Conservation (phyloP, 1,140 invertebrate genomes). For the Brachionus angularis region DNA sequence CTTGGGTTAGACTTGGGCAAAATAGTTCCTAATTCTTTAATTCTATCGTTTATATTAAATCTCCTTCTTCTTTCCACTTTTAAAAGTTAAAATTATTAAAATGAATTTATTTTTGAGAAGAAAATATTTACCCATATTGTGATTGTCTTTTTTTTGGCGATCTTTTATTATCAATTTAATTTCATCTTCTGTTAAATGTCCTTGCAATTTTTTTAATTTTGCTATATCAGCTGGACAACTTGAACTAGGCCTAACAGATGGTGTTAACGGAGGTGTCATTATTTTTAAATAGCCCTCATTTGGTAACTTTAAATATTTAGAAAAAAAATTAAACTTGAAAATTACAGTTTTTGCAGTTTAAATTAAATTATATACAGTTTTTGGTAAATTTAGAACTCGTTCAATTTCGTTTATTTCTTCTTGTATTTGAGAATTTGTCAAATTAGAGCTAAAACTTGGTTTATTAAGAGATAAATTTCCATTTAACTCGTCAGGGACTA, state of each 20-base stretch:
- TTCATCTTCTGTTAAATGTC: conserved; percentile 47
- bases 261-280: background rate
- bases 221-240: conserved; percentile 40
- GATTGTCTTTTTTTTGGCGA: conserved; percentile 95
- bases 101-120: background rate
- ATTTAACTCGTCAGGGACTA: background rate
- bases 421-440: conserved; percentile 24
- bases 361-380: conserved; percentile 16
- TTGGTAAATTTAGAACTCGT: conserved; percentile 23
- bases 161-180: conserved; percentile 68
- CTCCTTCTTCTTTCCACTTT: conserved; percentile 82
- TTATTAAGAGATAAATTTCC: background rate
- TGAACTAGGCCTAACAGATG: background rate
- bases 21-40: conserved; percentile 89
- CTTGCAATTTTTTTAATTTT: conserved; percentile 36
- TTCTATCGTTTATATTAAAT: conserved; percentile 96
- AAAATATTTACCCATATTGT: conserved; percentile 82
- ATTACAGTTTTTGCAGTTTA: too few relatives aligned
- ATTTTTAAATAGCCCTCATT: background rate
- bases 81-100: background rate
- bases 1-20: conserved; percentile 77
- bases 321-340: too few relatives aligned
- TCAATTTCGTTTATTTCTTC: conserved; percentile 24
- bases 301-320: background rate
- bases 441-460: conserved; percentile 8